These are phyloP conservation scores for Oncorhynchus keta DNA, from an alignment of 2,113 vertebrate genomes.

Conservation along the genomic window DNA sequence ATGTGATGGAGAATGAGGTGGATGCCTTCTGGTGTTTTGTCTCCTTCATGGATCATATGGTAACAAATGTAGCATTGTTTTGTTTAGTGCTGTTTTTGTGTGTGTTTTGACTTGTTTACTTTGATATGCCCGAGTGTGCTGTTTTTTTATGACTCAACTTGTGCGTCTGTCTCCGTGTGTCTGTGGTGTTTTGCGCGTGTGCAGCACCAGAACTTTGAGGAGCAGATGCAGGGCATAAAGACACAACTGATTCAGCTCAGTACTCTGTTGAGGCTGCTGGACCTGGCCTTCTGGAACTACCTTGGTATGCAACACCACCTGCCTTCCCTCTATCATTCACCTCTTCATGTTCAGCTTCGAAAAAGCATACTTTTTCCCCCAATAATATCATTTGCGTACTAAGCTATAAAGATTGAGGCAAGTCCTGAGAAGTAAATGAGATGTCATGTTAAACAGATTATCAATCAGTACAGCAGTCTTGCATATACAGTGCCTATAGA, in stretches of 20 bases:
- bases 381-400: no score
- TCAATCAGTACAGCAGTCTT: no score
- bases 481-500: no score
- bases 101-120: neutral
- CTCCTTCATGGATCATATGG: conserved; percentile 95
- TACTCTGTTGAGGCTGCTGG: conserved; percentile 90
- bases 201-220: conserved; percentile 98
- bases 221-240: conserved; percentile 99
- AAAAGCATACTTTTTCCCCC: no score
- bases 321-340: neutral
- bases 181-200: conserved; percentile 25
- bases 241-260: conserved; percentile 93
- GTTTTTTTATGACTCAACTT: neutral
- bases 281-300: conserved; percentile 94
- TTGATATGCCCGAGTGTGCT: neutral
- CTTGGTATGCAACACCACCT: conserved; percentile 75
- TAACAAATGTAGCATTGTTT: conserved; percentile 60
- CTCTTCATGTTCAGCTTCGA: neutral
- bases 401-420: no score
- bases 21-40: conserved; percentile 98
- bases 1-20: conserved; percentile 95
- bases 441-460: no score
- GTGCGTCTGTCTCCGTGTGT: neutral
- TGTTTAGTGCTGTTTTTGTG: neutral
- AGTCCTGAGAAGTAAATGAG: no score